These are phyloP conservation scores for Saiga tatarica DNA, from an alignment of 2,113 vertebrate species.

Conservation along the genomic window DNA sequence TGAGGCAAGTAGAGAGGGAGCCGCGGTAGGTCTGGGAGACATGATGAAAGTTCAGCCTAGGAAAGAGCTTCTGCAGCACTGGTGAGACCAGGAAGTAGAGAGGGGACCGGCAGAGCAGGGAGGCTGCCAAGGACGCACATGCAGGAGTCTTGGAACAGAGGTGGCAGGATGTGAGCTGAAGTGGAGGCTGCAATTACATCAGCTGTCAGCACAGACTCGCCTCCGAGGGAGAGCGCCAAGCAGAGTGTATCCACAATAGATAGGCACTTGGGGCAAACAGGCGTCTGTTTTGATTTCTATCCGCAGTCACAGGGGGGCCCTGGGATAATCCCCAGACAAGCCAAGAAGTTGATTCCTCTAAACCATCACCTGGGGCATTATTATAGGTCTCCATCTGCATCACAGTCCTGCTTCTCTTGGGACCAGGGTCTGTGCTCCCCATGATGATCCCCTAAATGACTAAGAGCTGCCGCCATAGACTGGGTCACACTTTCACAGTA, in stretches of 20 bases:
- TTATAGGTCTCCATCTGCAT: slow-evolving; percentile 27
- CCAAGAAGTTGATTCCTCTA: slow-evolving; percentile 47
- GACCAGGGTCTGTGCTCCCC: not conserved
- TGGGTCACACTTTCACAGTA: not conserved
- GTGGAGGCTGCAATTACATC: not conserved
- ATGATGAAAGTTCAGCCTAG: not conserved
- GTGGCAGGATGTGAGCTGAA: not conserved
- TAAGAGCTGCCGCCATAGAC: not conserved
- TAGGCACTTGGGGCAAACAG: not conserved
- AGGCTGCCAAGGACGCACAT: not conserved
- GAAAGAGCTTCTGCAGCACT: not conserved
- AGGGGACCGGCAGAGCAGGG: not conserved
- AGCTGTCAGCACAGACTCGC: not conserved
- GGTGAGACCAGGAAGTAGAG: not conserved
- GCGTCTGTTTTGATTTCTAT: slow-evolving; percentile 65
- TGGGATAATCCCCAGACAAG: slow-evolving; percentile 42
- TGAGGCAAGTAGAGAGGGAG: not conserved
- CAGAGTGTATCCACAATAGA: slow-evolving; percentile 36
- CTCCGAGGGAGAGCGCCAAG: not conserved
- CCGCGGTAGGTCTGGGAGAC: not conserved
- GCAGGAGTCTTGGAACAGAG: not conserved
- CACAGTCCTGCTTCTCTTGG: slow-evolving; percentile 21
- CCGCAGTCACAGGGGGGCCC: not conserved
- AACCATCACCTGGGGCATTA: slow-evolving; percentile 60
- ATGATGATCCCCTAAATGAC: not conserved